Base-by-base conservation (phyloP, 2,888 invertebrate genomes). In the Syrphus vitripennis region DNA sequence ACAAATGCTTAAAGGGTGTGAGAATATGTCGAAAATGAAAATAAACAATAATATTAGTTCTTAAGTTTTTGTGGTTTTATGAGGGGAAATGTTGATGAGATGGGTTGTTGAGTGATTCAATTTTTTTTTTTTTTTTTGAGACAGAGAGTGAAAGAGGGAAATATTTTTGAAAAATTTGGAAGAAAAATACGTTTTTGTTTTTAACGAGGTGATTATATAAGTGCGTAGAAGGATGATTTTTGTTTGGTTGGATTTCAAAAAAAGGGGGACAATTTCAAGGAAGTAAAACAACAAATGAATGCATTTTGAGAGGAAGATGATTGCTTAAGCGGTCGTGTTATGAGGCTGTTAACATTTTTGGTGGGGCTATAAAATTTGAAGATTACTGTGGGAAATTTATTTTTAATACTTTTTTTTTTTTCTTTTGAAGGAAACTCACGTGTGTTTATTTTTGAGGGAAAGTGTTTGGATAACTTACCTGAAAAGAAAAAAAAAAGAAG, bases 1-100 rank as follows among this genome's bases (percentile, higher is more conserved):
- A 70, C 67, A 37, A 69, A 76, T 76, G 65, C 53, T 5, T 3
- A 67, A 71, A 70, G 74, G 83, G 65, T 84, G 76, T 72, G 76
- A 84, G 80, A 84, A 80, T 77, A 61, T 76, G 71, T 77, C 55
- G 84, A 84, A n/a, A 76, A 84, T 77, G 40, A 72, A 72, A 72
- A 81, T 67, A 76, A 84, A 81, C 72, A 69, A 40, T 24, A 37
- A 34, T 48, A 40, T 24, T 61, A 19, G 31, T 57, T 65, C 24
- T 55, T 29, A 5, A 12, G 9, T 24, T 63, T n/a, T 53, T 59
- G 59, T 57, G 53, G 34, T 72, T 63, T 70, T 75, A 71, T 69
- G 70, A 57, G 75, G 50, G 34, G 57, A 29, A 26, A 29, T 21
- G 24, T 12, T 50, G 26, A 53, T 40, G 45, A 48, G 45, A 69